phyloP scores from a whole-genome alignment of 2,888 invertebrate genomes.

The Phaedon cochleariae region DNA sequence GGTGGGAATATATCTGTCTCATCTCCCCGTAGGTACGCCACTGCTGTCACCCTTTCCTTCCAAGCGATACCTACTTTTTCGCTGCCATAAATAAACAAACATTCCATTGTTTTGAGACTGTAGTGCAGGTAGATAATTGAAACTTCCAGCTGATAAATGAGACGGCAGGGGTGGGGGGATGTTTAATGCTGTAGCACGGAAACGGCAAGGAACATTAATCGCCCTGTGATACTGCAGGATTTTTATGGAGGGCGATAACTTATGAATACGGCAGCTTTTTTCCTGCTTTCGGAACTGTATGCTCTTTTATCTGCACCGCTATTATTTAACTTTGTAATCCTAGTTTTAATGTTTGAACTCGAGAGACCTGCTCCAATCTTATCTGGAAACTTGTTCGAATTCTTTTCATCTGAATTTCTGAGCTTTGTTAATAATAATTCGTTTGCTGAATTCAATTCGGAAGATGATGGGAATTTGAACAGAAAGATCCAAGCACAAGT shows the following conservation, averaged over 20 bases:
- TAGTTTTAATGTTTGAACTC: slow-evolving; percentile 33
- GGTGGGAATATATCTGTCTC: no score
- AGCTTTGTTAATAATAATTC: slow-evolving; percentile 6
- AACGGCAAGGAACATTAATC: slow-evolving; percentile 57
- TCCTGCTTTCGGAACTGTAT: slow-evolving; percentile 38
- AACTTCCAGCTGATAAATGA: slow-evolving; percentile 52
- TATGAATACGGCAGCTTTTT: slow-evolving; percentile 46
- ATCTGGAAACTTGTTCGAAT: slow-evolving; percentile 25
- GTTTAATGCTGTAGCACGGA: slow-evolving; percentile 55
- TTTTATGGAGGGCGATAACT: slow-evolving; percentile 53
- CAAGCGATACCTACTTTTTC: neutral
- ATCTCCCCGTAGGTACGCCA: no score
- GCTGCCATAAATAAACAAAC: slow-evolving; percentile 14
- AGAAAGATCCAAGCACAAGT: no score
- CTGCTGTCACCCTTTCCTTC: neutral
- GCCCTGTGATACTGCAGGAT: slow-evolving; percentile 50
- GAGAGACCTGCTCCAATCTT: slow-evolving; percentile 25
- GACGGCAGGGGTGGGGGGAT: slow-evolving; percentile 43
- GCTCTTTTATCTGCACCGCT: slow-evolving; percentile 36
- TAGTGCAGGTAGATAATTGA: slow-evolving; percentile 46
- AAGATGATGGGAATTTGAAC: no score
- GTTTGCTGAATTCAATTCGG: no score
- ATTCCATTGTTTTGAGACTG: slow-evolving; percentile 14
- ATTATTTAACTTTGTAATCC: slow-evolving; percentile 34
- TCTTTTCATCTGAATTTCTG: slow-evolving; percentile 24